Conservation (phyloP, 2,797 vertebrate genomes). For the Graptemys geographica region DNA sequence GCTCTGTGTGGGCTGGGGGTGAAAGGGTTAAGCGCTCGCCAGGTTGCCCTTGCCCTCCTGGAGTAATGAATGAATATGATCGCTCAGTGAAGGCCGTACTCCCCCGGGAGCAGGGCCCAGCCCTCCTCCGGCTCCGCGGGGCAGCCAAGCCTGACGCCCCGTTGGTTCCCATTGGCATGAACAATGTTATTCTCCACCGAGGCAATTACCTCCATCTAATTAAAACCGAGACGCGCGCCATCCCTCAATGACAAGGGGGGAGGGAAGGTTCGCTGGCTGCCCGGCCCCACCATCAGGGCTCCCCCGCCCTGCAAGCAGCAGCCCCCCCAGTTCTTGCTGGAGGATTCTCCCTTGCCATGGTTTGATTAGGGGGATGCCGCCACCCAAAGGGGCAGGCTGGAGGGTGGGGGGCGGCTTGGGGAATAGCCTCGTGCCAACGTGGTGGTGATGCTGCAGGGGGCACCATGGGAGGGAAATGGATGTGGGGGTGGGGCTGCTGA, state of each 20-base stretch:
- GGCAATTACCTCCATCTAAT: conserved; percentile 68
- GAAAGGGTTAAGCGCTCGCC: conserved; percentile 40
- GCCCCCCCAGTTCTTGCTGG: background rate
- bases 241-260: conserved; percentile 41
- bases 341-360: background rate
- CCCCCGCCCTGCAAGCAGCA: background rate
- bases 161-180: background rate
- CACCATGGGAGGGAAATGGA: background rate
- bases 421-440: background rate
- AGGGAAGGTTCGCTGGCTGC: background rate
- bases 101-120: background rate
- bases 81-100: background rate
- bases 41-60: background rate
- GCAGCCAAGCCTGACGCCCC: conserved; percentile 58
- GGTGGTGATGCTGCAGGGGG: background rate
- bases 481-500: background rate
- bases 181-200: background rate
- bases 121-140: conserved; percentile 9
- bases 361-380: background rate
- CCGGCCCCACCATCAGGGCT: background rate
- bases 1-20: fast-evolving
- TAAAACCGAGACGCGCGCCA: conserved; percentile 45
- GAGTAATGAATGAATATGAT: conserved; percentile 13
- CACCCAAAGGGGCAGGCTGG: background rate
- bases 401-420: background rate